Conservation (phyloP, 1,140 invertebrate species). For the Danaus plexippus region DNA sequence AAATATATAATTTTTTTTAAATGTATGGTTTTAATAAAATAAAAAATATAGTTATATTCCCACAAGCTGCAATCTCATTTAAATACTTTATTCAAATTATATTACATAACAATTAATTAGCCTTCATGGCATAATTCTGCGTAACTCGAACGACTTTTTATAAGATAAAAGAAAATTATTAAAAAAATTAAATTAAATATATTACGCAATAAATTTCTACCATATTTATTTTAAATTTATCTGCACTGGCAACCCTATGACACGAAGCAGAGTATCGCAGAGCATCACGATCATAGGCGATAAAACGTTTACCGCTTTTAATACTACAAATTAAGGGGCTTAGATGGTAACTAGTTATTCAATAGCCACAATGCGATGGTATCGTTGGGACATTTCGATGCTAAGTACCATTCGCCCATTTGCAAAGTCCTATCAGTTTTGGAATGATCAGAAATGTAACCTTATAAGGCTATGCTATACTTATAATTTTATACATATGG, state of each 20-base stretch:
- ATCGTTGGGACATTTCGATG: constrained; percentile 32
- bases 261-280: constrained; percentile 20
- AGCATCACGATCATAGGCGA: constrained; percentile 25
- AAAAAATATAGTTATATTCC: too few relatives aligned
- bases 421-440: constrained; percentile 25
- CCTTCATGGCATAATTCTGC: too few relatives aligned
- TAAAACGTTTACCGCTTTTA: constrained; percentile 23
- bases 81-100: too few relatives aligned
- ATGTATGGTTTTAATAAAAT: too few relatives aligned
- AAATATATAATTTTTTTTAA: too few relatives aligned
- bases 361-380: constrained; percentile 33
- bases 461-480: constrained; percentile 2
- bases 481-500: constrained; percentile 7
- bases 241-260: neutral
- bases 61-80: too few relatives aligned
- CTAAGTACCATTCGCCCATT: constrained; percentile 35
- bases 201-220: too few relatives aligned
- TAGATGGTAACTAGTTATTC: constrained; percentile 27
- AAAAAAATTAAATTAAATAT: too few relatives aligned
- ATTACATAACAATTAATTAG: too few relatives aligned
- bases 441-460: constrained; percentile 17
- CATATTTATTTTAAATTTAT: too few relatives aligned
- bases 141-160: too few relatives aligned
- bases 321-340: constrained; percentile 30
- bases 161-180: too few relatives aligned